These are phyloP conservation scores for Axinella damicornis DNA, from an alignment of 37 sponge, comb jelly and placozoan species.

Conservation along the genomic window DNA sequence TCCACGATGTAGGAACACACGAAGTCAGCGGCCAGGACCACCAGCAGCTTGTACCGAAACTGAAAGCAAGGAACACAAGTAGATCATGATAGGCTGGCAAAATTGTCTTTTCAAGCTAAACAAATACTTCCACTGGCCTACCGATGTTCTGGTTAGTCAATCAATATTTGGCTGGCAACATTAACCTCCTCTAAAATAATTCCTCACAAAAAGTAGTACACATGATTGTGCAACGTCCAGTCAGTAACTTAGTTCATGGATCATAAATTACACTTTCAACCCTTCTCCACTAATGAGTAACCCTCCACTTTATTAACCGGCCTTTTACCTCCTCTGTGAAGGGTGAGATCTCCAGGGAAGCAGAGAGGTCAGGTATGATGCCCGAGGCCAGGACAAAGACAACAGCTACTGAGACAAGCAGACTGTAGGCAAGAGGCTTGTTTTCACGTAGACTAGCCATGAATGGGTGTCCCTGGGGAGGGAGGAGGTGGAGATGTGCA, in stretches of 20 bases:
- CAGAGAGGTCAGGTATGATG: constrained; percentile 79
- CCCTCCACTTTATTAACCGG: no score
- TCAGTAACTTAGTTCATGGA: no score
- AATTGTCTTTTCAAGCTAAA: no score
- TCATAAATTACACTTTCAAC: no score
- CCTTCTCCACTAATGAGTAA: no score
- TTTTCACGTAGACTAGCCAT: constrained; percentile 93
- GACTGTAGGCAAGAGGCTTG: constrained; percentile 79
- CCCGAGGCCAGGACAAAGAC: constrained; percentile 80
- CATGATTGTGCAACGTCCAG: no score
- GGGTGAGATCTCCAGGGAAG: constrained; percentile 61
- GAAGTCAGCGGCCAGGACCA: constrained; percentile 60
- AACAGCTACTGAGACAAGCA: constrained; percentile 55
- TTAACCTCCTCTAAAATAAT: no score
- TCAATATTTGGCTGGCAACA: no score
- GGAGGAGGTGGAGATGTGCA: neutral
- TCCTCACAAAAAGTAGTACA: no score
- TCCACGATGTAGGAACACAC: constrained; percentile 47
- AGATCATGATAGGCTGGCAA: neutral
- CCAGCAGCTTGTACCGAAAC: constrained; percentile 64
- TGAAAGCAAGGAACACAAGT: no score
- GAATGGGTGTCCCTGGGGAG: constrained; percentile 90
- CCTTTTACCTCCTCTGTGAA: constrained; percentile 79
- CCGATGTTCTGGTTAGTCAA: no score
- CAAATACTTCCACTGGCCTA: no score